A percentile compares a stretch with the other conserved stretches of the same genome.
Evolutionary conservation across 2,888 invertebrate genomes (phyloP).

Genomic region (Tuta absoluta): DNA sequence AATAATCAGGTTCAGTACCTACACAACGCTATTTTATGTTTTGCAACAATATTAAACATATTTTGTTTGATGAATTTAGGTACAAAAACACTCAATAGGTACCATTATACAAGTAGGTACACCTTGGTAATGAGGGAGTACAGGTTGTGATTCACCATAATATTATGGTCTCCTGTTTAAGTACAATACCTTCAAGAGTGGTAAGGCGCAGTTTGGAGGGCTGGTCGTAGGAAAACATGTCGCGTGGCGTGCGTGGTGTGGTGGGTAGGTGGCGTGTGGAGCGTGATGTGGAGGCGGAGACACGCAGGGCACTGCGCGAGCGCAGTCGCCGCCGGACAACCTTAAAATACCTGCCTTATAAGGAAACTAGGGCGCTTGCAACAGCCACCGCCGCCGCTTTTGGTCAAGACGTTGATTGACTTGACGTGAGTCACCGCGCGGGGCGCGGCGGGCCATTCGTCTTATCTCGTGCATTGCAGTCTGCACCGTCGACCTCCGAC

Average conservation of each 20-base stretch:
- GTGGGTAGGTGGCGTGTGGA: not conserved
- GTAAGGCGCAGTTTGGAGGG: conserved; percentile 86
- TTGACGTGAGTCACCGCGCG: conserved; percentile 70
- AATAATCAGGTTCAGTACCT: too few relatives aligned
- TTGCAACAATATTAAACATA: too few relatives aligned
- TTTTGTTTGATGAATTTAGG: too few relatives aligned
- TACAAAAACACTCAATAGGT: too few relatives aligned
- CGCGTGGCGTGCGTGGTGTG: conserved; percentile 29
- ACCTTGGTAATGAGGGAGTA: not conserved
- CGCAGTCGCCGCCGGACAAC: conserved; percentile 41
- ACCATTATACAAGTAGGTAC: too few relatives aligned
- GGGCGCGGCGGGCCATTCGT: conserved; percentile 35
- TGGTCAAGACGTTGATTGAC: conserved; percentile 76
- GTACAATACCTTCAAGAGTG: conserved; percentile 86
- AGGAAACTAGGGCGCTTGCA: conserved; percentile 81
- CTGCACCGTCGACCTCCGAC: conserved; percentile 22
- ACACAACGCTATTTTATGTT: too few relatives aligned
- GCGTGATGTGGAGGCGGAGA: conserved; percentile 38
- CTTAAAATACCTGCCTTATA: conserved; percentile 83
- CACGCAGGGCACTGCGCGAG: conserved; percentile 46
- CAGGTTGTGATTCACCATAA: not conserved
- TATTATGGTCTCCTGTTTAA: too few relatives aligned
- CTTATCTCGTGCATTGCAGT: conserved; percentile 29
- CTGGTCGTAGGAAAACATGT: conserved; percentile 89
- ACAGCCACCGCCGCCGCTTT: conserved; percentile 59